These are phyloP conservation scores for Istiophorus platypterus DNA, from an alignment of 2,113 vertebrate genomes.

Conservation along the genomic window DNA sequence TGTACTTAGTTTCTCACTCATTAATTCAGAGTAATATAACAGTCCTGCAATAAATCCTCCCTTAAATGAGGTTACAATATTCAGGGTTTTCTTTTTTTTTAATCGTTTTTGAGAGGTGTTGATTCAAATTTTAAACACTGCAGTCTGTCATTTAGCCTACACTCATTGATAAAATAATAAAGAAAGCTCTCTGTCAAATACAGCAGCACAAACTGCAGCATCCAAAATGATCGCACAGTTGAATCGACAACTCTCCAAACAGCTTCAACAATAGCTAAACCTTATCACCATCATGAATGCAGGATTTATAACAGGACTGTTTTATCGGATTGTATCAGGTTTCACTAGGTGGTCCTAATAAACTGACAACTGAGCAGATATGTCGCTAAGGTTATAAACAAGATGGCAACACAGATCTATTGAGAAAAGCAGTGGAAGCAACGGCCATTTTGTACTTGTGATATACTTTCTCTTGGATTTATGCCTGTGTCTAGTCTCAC, in stretches of 20 bases:
- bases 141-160: too few relatives aligned
- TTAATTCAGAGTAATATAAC: background rate
- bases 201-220: background rate
- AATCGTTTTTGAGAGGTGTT: too few relatives aligned
- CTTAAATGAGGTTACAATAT: background rate
- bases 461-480: conserved; percentile 18
- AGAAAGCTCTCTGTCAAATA: background rate
- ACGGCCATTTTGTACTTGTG: conserved; percentile 23
- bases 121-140: too few relatives aligned
- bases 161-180: background rate
- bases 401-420: background rate
- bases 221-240: background rate
- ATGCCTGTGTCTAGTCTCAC: conserved; percentile 61
- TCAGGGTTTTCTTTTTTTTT: too few relatives aligned
- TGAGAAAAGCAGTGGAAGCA: conserved; percentile 8
- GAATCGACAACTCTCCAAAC: background rate
- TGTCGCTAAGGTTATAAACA: background rate
- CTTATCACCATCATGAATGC: background rate
- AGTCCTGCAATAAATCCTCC: background rate
- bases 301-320: background rate
- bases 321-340: background rate
- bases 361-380: conserved; percentile 3
- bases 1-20: background rate
- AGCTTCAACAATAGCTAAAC: too few relatives aligned
- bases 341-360: conserved; percentile 4